phyloP scores from a whole-genome alignment of 2,888 invertebrate genomes.

The Hydrotaea cyrtoneurina region DNA sequence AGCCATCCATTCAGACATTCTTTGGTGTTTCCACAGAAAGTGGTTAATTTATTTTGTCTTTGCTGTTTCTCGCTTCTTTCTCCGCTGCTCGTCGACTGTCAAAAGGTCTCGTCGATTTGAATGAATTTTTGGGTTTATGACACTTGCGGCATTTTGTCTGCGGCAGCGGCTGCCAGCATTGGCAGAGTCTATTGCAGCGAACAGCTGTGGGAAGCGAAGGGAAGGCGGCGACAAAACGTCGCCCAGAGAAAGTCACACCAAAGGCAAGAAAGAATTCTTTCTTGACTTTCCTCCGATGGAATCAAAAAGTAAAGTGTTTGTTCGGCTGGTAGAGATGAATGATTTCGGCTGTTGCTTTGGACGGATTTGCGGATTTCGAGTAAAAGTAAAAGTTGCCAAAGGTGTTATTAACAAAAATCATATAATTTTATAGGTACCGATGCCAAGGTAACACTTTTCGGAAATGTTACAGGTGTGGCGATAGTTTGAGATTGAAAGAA shows the following conservation, averaged over 20 bases:
- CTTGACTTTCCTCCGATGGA: neutral
- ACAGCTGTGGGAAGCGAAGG: neutral
- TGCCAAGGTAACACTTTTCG: conserved; percentile 11
- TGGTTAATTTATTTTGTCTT: neutral
- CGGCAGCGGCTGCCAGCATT: neutral
- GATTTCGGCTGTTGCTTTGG: conserved; percentile 15
- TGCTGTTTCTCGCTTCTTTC: neutral
- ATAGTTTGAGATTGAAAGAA: neutral
- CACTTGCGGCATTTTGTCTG: conserved; percentile 21
- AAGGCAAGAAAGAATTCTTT: conserved; percentile 20
- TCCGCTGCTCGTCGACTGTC: conserved; percentile 1
- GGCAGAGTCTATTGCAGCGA: neutral
- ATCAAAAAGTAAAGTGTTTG: conserved; percentile 6
- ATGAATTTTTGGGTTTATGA: conserved; percentile 38
- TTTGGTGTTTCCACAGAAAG: conserved; percentile 7
- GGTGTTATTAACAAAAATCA: conserved; percentile 44
- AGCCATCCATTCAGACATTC: conserved; percentile 16
- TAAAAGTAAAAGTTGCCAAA: conserved; percentile 56
- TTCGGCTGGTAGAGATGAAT: conserved; percentile 18
- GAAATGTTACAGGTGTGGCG: conserved; percentile 50
- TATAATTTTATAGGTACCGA: conserved; percentile 30
- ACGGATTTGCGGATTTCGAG: conserved; percentile 18
- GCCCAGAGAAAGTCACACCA: neutral
- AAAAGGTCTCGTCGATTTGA: conserved; percentile 6
- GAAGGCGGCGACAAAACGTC: too few species aligned